phyloP scores from a whole-genome alignment of 1,140 invertebrate species.

The Gryon sp. region DNA sequence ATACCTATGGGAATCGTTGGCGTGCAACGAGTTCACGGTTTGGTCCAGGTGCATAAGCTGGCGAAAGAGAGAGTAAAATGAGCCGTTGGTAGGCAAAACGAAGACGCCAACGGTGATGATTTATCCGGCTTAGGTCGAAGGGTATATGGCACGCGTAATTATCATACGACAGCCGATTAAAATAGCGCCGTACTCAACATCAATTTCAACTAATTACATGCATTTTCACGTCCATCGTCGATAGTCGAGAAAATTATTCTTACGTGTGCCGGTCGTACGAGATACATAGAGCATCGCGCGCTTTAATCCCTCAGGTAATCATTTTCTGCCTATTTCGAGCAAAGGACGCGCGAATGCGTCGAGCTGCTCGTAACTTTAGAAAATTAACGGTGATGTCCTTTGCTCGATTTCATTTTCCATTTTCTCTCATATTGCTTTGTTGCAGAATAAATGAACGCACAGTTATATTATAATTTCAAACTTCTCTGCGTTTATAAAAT shows the following conservation, averaged over 20 bases:
- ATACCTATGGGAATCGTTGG: constrained; percentile 73
- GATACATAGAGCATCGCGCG: constrained; percentile 5
- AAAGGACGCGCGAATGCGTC: constrained; percentile 59
- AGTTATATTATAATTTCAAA: too few species aligned
- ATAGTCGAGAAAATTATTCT: constrained; percentile 68
- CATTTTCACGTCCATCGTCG: constrained; percentile 74
- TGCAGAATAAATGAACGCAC: constrained; percentile 39
- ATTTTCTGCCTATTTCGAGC: constrained; percentile 67
- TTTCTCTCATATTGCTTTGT: constrained; percentile 22
- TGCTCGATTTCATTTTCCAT: constrained; percentile 35
- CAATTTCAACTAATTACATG: constrained; percentile 79
- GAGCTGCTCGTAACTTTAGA: constrained; percentile 61
- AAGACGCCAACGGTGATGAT: constrained; percentile 68
- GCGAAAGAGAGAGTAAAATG: constrained; percentile 12
- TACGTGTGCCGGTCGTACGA: constrained; percentile 60
- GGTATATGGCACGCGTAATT: constrained; percentile 74
- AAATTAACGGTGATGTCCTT: constrained; percentile 53
- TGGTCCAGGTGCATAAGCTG: constrained; percentile 11
- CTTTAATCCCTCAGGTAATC: constrained; percentile 63
- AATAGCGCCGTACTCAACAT: constrained; percentile 75
- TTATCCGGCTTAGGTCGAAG: constrained; percentile 75
- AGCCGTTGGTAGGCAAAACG: constrained; percentile 6
- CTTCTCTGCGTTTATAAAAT: too few species aligned
- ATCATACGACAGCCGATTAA: constrained; percentile 80
- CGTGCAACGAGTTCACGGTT: constrained; percentile 46